Base-by-base conservation (phyloP, 2,888 invertebrate species). In the Apotomis betuletana region DNA sequence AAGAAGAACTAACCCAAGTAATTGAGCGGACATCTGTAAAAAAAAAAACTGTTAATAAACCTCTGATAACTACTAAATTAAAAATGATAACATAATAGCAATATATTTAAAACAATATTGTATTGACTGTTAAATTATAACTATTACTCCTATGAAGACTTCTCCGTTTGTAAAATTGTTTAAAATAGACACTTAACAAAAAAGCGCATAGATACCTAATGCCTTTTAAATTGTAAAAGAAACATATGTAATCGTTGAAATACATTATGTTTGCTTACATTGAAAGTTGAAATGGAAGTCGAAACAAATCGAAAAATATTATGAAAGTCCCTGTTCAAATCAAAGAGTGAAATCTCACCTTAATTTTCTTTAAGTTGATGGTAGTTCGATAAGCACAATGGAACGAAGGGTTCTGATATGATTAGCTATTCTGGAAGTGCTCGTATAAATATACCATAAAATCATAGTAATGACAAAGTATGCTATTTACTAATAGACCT, bases 11-110 rank as follows among this genome's bases (percentile, higher is more conserved):
- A 75, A 36, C 3, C 69, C 63, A 51, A 73, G 63, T 15, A 69
- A n/a, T 69, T 77, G 75, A 38, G 58, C 67, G 54, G 73, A 58
- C 74, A 72, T 77, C 76, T 76, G 72, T 38, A 57, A 71, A 74
- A 67, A 74, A 67, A n/a, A 27, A 27, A 27, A 2, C 27, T 27
- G 27, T 27, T 27, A 27, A 27, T 27, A 2, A 27, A 27, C 27
- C 27, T 2, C 27, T 27, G 27, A 27, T 27, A 27, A 27, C 2
- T 27, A 27, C 27, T 27, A 27, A 27, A 27, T 27, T 27, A 27
- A 27, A 27, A 27, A 27, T 27, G 2, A 27, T 27, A 27, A 27
- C 27, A 27, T 27, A 2, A 27, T 27, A 27, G 27, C 27, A 27
- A 27, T 27, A 27, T 27, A 27, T 27, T 27, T 27, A 27, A 27